phyloP scores from a whole-genome alignment of 2,888 invertebrate genomes.

The Dorcus hopei region DNA sequence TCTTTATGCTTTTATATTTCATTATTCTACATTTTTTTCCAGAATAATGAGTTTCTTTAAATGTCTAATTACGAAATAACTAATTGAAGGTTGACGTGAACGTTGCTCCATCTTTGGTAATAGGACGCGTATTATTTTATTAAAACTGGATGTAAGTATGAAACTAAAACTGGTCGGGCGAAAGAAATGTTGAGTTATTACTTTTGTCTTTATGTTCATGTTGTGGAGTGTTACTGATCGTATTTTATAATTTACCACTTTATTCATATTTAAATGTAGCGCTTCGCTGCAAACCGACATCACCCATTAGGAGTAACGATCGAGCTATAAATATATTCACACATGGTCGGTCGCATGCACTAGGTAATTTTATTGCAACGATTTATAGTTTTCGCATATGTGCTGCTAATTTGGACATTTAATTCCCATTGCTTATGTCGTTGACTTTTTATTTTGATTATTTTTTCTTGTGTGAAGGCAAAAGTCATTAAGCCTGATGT shows the following conservation, averaged over 20 bases:
- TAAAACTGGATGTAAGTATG: neutral
- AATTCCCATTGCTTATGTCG: conserved; percentile 2
- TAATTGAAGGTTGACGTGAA: too few relatives aligned
- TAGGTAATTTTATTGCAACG: conserved; percentile 11
- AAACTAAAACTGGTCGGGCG: neutral
- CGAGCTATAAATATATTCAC: conserved; percentile 9
- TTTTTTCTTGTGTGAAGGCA: too few relatives aligned
- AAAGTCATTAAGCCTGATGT: neutral
- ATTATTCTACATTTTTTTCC: too few relatives aligned
- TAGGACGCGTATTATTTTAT: neutral
- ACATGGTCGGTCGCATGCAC: conserved; percentile 5
- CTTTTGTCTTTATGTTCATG: neutral
- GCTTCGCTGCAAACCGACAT: neutral
- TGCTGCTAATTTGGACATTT: conserved; percentile 13
- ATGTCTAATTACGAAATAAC: too few relatives aligned
- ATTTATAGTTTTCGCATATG: conserved; percentile 14
- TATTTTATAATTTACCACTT: neutral
- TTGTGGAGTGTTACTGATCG: neutral
- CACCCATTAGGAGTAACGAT: conserved; percentile 1
- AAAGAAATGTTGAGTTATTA: too few relatives aligned
- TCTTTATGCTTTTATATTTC: too few relatives aligned
- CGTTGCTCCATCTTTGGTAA: too few relatives aligned
- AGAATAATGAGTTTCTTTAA: too few relatives aligned
- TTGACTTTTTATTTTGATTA: too few relatives aligned
- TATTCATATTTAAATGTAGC: conserved; percentile 3